Evolutionary conservation across 2,113 vertebrate genomes (phyloP).

Genomic region (Collichthys lucidus): DNA sequence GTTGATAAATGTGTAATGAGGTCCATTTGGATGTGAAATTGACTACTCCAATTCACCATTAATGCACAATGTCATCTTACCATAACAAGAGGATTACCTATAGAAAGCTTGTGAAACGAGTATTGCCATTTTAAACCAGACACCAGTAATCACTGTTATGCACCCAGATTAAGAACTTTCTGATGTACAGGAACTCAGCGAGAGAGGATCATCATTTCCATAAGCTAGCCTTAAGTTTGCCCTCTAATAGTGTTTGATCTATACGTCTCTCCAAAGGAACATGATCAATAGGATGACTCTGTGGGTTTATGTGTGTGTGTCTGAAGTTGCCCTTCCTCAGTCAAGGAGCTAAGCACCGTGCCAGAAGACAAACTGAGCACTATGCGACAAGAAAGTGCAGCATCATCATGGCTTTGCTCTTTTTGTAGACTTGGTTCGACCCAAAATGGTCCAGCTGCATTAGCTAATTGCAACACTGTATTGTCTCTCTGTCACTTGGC

Average conservation of each 20-base stretch:
- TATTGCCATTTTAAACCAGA: constrained; percentile 30
- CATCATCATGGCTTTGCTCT: constrained; percentile 60
- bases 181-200: constrained; percentile 33
- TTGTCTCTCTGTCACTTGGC: constrained; percentile 48
- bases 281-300: constrained; percentile 44
- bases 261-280: constrained; percentile 19
- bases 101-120: constrained; percentile 28
- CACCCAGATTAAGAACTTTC: constrained; percentile 33
- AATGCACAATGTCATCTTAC: background rate
- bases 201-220: constrained; percentile 39
- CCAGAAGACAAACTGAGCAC: constrained; percentile 63
- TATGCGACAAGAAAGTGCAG: constrained; percentile 62
- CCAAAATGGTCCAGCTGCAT: constrained; percentile 64
- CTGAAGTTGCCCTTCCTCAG: constrained; percentile 34
- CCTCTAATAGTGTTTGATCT: constrained; percentile 48
- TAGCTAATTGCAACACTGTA: constrained; percentile 68
- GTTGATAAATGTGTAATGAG: constrained; percentile 22
- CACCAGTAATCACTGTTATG: background rate
- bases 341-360: constrained; percentile 36
- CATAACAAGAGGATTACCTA: constrained; percentile 6
- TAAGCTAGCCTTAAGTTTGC: constrained; percentile 32
- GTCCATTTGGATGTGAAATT: constrained; percentile 36
- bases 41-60: background rate
- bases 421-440: constrained; percentile 48
- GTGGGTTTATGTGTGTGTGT: constrained; percentile 41